Evolutionary conservation across 2,888 invertebrate species (phyloP).

Genomic region (Calliopum simillimum): DNA sequence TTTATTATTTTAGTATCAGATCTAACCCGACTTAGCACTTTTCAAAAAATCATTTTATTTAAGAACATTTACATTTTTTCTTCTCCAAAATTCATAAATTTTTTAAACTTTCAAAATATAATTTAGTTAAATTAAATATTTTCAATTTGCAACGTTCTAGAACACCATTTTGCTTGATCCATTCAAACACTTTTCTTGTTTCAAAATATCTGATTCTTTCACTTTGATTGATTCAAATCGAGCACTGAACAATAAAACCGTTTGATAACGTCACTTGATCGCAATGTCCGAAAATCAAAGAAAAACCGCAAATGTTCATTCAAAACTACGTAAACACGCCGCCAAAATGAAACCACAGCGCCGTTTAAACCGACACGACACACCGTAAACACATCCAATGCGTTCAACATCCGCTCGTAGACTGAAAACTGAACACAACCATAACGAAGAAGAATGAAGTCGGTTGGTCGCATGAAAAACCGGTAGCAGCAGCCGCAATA

Average conservation of each 20-base stretch:
- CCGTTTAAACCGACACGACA: background rate
- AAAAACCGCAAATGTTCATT: background rate
- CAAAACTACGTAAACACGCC: slow-evolving; percentile 1
- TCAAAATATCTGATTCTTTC: background rate
- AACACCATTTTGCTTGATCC: too few species aligned
- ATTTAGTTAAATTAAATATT: too few species aligned
- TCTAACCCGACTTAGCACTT: too few species aligned
- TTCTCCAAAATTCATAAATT: too few species aligned
- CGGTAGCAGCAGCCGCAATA: slow-evolving; percentile 21
- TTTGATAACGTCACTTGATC: background rate
- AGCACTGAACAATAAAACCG: background rate
- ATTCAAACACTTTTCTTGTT: too few species aligned
- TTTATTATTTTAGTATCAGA: too few species aligned
- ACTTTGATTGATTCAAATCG: background rate
- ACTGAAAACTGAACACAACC: slow-evolving; percentile 38
- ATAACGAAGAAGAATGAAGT: slow-evolving; percentile 15
- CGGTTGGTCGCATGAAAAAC: slow-evolving; percentile 10
- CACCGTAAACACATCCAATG: slow-evolving; percentile 37
- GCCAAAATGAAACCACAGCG: background rate
- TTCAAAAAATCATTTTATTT: too few species aligned
- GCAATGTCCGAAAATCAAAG: background rate
- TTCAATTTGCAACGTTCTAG: too few species aligned
- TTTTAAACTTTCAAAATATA: too few species aligned
- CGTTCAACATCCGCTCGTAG: slow-evolving; percentile 43
- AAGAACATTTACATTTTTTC: too few species aligned